Evolutionary conservation across 2,797 vertebrate species (phyloP).

Genomic region (Tiaroga cobitis): DNA sequence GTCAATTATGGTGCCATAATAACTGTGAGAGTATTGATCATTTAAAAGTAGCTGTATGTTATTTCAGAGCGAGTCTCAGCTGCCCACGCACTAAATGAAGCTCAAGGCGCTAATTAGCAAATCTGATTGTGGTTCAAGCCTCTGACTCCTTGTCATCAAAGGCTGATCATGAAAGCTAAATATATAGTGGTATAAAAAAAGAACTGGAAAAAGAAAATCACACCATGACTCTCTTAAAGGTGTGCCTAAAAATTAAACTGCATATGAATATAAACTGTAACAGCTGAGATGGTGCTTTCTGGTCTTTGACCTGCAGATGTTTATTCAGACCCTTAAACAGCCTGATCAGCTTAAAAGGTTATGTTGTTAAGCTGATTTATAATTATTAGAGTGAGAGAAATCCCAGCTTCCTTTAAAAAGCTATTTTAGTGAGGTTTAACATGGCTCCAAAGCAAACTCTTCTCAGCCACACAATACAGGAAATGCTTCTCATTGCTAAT

Average conservation of each 20-base stretch:
- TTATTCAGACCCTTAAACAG: background rate
- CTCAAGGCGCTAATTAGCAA: conserved; percentile 56
- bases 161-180: conserved; percentile 41
- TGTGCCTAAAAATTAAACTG: background rate
- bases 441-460: background rate
- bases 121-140: conserved; percentile 47
- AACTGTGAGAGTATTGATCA: conserved; percentile 25
- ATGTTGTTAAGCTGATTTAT: background rate
- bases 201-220: background rate
- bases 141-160: conserved; percentile 38
- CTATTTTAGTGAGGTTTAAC: background rate
- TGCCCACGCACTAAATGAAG: conserved; percentile 48
- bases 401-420: too few species aligned
- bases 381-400: background rate
- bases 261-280: background rate
- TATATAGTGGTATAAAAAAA: conserved; percentile 26
- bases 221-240: background rate
- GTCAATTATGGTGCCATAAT: conserved; percentile 23
- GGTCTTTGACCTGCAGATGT: background rate
- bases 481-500: conserved; percentile 42
- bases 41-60: conserved; percentile 25
- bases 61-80: conserved; percentile 39
- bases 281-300: background rate
- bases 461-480: conserved; percentile 2
- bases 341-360: conserved; percentile 4